These are phyloP conservation scores for Epinotia demarniana DNA, from an alignment of 2,888 invertebrate species.

Conservation along the genomic window DNA sequence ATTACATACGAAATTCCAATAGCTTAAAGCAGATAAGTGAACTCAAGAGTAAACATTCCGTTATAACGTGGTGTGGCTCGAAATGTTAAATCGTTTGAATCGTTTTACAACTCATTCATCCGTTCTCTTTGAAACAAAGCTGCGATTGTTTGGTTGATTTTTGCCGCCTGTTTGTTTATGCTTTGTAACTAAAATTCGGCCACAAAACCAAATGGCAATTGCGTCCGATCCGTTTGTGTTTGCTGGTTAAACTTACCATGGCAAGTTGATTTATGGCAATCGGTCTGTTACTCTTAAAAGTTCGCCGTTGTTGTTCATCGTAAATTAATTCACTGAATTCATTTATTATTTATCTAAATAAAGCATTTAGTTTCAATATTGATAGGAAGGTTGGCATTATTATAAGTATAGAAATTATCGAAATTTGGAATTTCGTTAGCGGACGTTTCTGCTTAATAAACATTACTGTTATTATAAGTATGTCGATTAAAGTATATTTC, in stretches of 20 bases:
- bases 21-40: slow-evolving; percentile 9
- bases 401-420: too few relatives aligned
- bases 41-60: slow-evolving; percentile 12
- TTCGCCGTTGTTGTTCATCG: background rate
- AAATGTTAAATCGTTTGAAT: slow-evolving; percentile 24
- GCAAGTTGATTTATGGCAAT: slow-evolving; percentile 7
- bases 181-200: slow-evolving; percentile 33
- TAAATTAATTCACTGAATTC: background rate
- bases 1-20: slow-evolving; percentile 18
- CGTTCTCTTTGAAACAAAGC: slow-evolving; percentile 33
- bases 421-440: too few relatives aligned
- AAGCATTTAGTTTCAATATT: background rate
- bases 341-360: background rate
- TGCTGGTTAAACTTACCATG: slow-evolving; percentile 6
- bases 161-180: slow-evolving; percentile 33
- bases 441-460: too few relatives aligned
- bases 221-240: slow-evolving; percentile 20
- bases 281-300: background rate
- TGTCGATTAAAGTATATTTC: too few relatives aligned
- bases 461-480: too few relatives aligned
- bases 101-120: slow-evolving; percentile 30
- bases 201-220: slow-evolving; percentile 28
- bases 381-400: too few relatives aligned
- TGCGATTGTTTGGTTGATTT: slow-evolving; percentile 37
- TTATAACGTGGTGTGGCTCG: slow-evolving; percentile 14